phyloP scores from a whole-genome alignment of 2,888 invertebrate genomes.

The Theretra japonica region DNA sequence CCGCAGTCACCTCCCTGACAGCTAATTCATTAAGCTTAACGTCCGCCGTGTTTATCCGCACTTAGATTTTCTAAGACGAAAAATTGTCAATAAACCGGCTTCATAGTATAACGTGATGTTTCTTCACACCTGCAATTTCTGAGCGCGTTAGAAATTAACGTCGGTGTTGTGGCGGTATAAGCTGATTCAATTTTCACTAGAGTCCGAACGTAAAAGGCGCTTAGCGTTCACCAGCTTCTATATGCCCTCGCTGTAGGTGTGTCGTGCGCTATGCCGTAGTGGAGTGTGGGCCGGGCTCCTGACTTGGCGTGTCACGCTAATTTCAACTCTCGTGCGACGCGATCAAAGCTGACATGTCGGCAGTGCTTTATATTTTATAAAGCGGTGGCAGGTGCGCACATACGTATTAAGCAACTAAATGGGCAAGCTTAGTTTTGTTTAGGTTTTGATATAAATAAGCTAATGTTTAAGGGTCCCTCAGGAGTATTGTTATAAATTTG shows the following conservation, averaged over 20 bases:
- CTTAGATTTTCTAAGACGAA: neutral
- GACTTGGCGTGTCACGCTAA: neutral
- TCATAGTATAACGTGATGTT: neutral
- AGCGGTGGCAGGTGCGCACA: neutral
- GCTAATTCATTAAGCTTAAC: slow-evolving; percentile 55
- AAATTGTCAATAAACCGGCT: neutral
- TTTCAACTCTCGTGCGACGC: neutral
- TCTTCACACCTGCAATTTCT: neutral
- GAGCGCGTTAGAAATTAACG: slow-evolving; percentile 11
- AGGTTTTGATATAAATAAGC: neutral
- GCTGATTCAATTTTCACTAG: slow-evolving; percentile 1
- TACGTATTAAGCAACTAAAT: neutral
- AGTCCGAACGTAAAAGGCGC: neutral
- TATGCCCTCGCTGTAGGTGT: neutral
- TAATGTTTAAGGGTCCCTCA: neutral
- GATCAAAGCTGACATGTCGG: neutral
- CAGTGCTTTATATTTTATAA: neutral
- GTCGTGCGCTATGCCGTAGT: neutral
- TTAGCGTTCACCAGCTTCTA: neutral
- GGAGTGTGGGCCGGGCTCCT: neutral
- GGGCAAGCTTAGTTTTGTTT: neutral
- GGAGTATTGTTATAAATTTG: neutral
- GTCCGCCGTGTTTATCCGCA: slow-evolving; percentile 32
- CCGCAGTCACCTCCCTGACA: slow-evolving; percentile 49
- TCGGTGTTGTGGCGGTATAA: neutral